Conservation (phyloP, 2,888 invertebrate genomes). For the Aphidoletes aphidimyza region DNA sequence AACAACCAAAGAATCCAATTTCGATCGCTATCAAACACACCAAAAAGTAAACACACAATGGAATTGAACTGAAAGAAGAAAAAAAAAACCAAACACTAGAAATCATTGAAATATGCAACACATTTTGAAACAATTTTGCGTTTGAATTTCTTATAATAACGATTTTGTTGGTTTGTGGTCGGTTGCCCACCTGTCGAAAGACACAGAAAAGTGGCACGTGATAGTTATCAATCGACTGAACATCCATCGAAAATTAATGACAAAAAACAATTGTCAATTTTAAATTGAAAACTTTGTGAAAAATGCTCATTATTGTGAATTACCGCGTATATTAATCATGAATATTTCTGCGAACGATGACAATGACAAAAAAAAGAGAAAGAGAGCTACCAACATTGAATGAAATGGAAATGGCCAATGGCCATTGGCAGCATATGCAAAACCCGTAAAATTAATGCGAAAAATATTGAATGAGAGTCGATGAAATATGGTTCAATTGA, state of each 20-base stretch:
- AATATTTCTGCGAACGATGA: background rate
- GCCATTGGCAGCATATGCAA: background rate
- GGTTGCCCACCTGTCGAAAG: background rate
- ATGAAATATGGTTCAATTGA: conserved; percentile 50
- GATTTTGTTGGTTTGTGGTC: too few relatives aligned
- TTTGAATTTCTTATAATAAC: background rate
- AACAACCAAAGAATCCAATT: background rate
- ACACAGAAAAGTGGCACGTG: background rate
- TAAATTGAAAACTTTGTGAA: too few relatives aligned
- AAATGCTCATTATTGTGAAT: background rate
- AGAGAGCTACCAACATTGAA: too few relatives aligned
- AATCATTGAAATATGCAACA: conserved; percentile 15
- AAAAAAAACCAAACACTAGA: background rate
- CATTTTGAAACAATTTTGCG: conserved; percentile 18
- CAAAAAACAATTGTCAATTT: background rate
- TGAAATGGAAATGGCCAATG: too few relatives aligned
- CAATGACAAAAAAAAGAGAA: background rate
- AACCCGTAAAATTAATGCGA: background rate
- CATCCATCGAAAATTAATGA: background rate
- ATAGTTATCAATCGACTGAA: background rate
- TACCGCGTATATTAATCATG: conserved; percentile 1
- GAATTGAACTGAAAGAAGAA: too few relatives aligned
- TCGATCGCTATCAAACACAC: conserved; percentile 28
- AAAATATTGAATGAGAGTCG: background rate
- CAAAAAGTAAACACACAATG: background rate